These are phyloP conservation scores for Ceramica pisi DNA, from an alignment of 2,888 invertebrate genomes.

Conservation along the genomic window DNA sequence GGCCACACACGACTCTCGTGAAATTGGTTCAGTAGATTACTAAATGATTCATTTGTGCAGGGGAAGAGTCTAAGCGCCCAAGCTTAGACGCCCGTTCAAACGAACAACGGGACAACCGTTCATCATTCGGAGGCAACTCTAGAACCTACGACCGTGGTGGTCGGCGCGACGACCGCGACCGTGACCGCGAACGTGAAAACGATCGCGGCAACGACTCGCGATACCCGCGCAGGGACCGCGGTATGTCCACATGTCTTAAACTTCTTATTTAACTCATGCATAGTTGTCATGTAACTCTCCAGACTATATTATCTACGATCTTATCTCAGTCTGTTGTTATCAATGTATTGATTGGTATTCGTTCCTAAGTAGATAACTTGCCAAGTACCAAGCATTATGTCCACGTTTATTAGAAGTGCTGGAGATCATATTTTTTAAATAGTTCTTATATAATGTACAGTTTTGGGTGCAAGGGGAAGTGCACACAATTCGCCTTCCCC, in stretches of 20 bases:
- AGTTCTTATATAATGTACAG: constrained; percentile 32
- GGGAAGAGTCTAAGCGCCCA: constrained; percentile 89
- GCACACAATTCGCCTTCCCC: constrained; percentile 10
- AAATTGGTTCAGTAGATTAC: constrained; percentile 43
- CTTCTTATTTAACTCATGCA: constrained; percentile 47
- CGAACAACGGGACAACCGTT: constrained; percentile 85
- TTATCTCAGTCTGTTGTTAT: constrained; percentile 54
- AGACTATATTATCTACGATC: constrained; percentile 49
- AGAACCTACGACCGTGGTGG: constrained; percentile 89
- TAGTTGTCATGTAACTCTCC: constrained; percentile 42
- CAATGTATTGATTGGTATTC: constrained; percentile 57
- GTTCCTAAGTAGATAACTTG: constrained; percentile 38
- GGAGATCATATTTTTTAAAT: constrained; percentile 53
- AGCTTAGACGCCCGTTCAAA: constrained; percentile 87
- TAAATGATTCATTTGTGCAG: constrained; percentile 71
- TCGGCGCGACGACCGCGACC: constrained; percentile 90
- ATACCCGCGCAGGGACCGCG: constrained; percentile 89
- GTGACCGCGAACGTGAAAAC: constrained; percentile 90
- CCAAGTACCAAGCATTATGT: constrained; percentile 41
- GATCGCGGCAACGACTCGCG: constrained; percentile 91
- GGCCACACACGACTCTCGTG: constrained; percentile 29
- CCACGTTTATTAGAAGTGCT: constrained; percentile 51
- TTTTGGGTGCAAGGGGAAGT: constrained; percentile 28
- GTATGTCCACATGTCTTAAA: constrained; percentile 71
- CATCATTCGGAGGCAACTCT: constrained; percentile 88